Percentiles rank a stretch among this genome's conserved stretches.
These are phyloP conservation scores for Nilaparvata lugens DNA, from an alignment of 1,140 invertebrate species.

Conservation along the genomic window DNA sequence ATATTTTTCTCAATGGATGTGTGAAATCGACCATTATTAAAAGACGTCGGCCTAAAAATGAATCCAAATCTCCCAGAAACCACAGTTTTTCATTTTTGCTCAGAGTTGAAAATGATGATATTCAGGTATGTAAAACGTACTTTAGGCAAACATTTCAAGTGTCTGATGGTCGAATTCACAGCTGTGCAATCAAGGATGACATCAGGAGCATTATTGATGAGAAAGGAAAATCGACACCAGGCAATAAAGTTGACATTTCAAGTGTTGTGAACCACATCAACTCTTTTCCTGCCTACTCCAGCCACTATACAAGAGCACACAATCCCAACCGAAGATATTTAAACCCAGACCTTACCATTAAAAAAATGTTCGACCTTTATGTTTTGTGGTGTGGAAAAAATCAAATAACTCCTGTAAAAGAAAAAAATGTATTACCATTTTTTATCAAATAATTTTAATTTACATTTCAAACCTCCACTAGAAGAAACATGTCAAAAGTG, in stretches of 20 bases:
- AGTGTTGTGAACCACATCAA: background rate
- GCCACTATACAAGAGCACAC: background rate
- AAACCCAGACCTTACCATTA: background rate
- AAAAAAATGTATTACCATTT: background rate
- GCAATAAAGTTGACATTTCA: background rate
- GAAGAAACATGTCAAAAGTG: too few relatives aligned
- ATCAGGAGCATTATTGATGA: background rate
- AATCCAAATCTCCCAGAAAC: background rate
- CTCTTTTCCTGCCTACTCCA: background rate
- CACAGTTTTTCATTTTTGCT: background rate
- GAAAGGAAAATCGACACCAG: background rate
- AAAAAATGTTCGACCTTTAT: background rate
- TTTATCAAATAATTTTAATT: background rate
- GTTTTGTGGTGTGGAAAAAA: background rate
- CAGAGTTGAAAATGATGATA: background rate
- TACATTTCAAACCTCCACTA: too few relatives aligned
- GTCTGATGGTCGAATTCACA: background rate
- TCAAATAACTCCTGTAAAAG: background rate
- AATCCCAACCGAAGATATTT: background rate
- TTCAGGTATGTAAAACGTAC: background rate
- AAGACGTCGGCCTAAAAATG: background rate
- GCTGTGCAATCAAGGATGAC: background rate
- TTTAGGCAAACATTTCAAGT: background rate
- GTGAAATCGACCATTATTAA: background rate
- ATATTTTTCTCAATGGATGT: background rate